Evolutionary conservation across 1,140 invertebrate species (phyloP), one percentile per base, ranked within the genome.

Genomic region (Planococcus citri): DNA sequence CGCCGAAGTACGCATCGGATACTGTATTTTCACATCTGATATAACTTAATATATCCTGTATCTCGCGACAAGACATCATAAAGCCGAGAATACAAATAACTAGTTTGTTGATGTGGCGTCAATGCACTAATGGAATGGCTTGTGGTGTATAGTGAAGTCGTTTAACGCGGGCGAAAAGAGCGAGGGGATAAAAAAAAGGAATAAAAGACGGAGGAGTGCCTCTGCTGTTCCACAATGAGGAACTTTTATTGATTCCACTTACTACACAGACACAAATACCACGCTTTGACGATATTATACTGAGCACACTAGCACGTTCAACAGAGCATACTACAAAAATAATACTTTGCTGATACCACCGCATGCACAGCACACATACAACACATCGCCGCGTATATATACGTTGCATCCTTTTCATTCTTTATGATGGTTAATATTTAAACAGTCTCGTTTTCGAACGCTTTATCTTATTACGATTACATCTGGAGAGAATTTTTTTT

Each of bases 41-140:
- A 51, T 51, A 51, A 51, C 41, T 51, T 51, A 51, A 51, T 51
- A 51, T 51, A 51, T 51, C 41, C 41, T 51, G 41, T 51, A 51
- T 51, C 41, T 51, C 41, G 41, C 41, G 41, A 51, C 41, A 51
- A 51, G 41, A 51, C 41, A 51, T 20, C 41, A 51, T 51, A 51
- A 51, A 51, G 41, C 41, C 41, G 41, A 51, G 41, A 51, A 51
- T 51, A 51, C 41, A 51, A 51, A 51, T 51, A 51, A 51, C 41
- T 51, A 51, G 41, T 51, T 51, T 51, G 41, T 51, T 51, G 41
- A 51, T 51, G 41, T 51, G 41, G 41, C 41, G 41, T 51, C 41
- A 51, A 51, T 51, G 41, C 41, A 51, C 41, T 51, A 51, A 51
- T 51, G 41, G 41, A 51, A 51, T 51, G 41, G 41, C 41, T 51